Evolutionary conservation across 2,888 invertebrate species (phyloP).

Genomic region (Laspeyria flexula): DNA sequence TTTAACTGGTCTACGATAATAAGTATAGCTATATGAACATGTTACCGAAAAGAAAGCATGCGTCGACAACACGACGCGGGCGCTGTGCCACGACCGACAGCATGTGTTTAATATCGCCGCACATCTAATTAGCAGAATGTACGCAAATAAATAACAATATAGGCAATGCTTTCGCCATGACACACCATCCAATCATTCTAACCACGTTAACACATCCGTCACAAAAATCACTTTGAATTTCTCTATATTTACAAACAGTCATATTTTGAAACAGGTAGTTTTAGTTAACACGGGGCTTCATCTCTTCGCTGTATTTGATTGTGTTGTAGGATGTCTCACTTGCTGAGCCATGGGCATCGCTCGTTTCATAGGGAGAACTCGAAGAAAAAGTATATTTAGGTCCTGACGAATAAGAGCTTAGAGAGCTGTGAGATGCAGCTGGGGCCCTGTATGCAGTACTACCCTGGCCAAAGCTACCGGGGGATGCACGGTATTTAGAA

Average conservation of each 20-base stretch:
- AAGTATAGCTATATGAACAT: constrained; percentile 52
- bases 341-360: constrained; percentile 72
- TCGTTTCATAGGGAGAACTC: constrained; percentile 65
- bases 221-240: constrained; percentile 44
- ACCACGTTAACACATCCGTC: constrained; percentile 40
- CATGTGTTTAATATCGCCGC: constrained; percentile 50
- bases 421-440: constrained; percentile 60
- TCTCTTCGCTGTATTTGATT: constrained; percentile 81
- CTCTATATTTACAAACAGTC: constrained; percentile 60
- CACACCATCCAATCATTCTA: constrained; percentile 45
- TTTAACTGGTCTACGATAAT: constrained; percentile 34
- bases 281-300: constrained; percentile 73
- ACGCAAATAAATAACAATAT: constrained; percentile 63
- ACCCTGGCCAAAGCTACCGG: constrained; percentile 63
- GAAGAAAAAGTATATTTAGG: constrained; percentile 71
- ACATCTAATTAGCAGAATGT: constrained; percentile 66
- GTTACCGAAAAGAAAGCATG: constrained; percentile 68
- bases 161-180: constrained; percentile 50
- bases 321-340: constrained; percentile 80
- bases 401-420: constrained; percentile 65
- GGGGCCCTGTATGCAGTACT: constrained; percentile 70
- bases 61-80: constrained; percentile 50
- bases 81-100: constrained; percentile 22
- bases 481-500: constrained; percentile 54
- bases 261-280: constrained; percentile 29